Conservation (phyloP, 2,888 invertebrate genomes). For the Stenichneumon culpator region DNA sequence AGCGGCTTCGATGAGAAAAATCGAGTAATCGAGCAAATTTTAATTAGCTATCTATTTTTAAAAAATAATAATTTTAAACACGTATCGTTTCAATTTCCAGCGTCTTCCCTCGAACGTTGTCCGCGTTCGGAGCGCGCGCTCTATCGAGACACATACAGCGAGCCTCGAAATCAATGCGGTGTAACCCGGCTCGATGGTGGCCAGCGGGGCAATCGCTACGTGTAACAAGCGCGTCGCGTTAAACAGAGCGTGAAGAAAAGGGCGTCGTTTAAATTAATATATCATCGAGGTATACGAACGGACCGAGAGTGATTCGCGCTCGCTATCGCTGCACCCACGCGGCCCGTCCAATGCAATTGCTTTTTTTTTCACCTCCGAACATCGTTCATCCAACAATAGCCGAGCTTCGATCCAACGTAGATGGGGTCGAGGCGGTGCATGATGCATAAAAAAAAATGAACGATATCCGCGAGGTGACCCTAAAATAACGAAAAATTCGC, state of each 20-base stretch:
- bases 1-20: not conserved
- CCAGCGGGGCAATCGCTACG: slow-evolving; percentile 50
- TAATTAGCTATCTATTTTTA: not conserved
- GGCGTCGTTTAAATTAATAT: slow-evolving; percentile 68
- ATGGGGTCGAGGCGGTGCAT: not conserved
- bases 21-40: not conserved
- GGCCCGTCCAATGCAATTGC: not conserved
- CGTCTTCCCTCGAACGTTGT: not conserved
- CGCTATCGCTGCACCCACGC: slow-evolving; percentile 63
- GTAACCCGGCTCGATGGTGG: slow-evolving; percentile 34
- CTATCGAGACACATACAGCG: slow-evolving; percentile 3
- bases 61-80: not conserved
- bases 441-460: not conserved
- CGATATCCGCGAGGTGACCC: not conserved
- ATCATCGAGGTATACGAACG: slow-evolving; percentile 32
- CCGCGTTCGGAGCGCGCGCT: not conserved
- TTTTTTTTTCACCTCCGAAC: not conserved
- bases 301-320: slow-evolving; percentile 31
- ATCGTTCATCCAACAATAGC: not conserved
- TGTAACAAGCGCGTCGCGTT: slow-evolving; percentile 66
- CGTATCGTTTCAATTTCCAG: not conserved
- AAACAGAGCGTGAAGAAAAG: slow-evolving; percentile 70
- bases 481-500: not conserved
- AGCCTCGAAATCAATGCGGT: slow-evolving; percentile 43
- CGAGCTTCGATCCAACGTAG: not conserved